These are phyloP conservation scores for Bubo scandiacus DNA, from an alignment of 2,113 vertebrate genomes.

Conservation along the genomic window DNA sequence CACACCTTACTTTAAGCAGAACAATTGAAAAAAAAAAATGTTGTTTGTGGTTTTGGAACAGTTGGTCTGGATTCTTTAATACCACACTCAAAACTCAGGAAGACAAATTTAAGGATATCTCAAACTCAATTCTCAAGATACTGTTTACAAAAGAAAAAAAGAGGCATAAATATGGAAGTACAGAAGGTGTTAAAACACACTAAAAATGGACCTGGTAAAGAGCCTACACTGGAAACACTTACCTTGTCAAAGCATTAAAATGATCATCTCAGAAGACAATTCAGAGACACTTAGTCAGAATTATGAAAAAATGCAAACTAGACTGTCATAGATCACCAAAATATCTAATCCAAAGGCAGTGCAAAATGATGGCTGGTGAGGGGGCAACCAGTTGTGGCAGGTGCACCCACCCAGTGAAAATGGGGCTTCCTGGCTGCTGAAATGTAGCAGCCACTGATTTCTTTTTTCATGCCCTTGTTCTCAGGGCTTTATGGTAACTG, in stretches of 20 bases:
- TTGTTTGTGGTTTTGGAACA: not conserved
- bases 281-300: not conserved
- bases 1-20: not conserved
- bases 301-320: not conserved
- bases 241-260: conserved; percentile 30
- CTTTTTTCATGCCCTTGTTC: too few species aligned
- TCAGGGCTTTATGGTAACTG: too few species aligned
- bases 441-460: too few species aligned
- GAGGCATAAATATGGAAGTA: not conserved
- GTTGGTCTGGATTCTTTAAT: not conserved
- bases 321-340: not conserved
- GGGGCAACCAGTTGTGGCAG: not conserved
- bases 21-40: not conserved
- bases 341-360: not conserved
- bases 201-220: not conserved
- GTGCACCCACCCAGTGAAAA: too few species aligned
- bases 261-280: not conserved
- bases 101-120: not conserved
- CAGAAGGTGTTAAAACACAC: not conserved
- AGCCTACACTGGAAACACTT: conserved; percentile 21
- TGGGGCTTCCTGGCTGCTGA: too few species aligned
- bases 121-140: not conserved
- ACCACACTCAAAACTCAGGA: not conserved
- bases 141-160: not conserved
- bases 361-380: not conserved